Conservation (phyloP, 2,113 vertebrate genomes). For the Antigone vipio region DNA sequence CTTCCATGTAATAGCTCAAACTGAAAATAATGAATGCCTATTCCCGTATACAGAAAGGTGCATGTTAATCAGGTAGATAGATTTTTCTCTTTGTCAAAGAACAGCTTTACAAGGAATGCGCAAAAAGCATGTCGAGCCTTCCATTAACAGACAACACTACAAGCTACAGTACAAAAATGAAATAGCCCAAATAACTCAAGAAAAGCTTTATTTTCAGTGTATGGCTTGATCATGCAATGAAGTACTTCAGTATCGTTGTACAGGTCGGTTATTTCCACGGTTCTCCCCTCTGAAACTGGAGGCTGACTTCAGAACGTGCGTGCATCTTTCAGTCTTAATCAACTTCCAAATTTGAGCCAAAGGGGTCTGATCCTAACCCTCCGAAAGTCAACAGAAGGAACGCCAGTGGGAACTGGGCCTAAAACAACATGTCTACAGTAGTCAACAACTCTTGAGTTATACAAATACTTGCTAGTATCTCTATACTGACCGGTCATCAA, state of each 20-base stretch:
- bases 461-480: background rate
- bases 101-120: background rate
- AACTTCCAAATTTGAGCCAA: background rate
- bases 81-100: conserved; percentile 31
- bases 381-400: background rate
- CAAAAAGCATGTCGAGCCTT: background rate
- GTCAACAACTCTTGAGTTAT: conserved; percentile 1
- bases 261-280: background rate
- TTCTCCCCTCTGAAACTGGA: background rate
- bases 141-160: background rate
- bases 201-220: background rate
- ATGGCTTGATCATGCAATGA: background rate
- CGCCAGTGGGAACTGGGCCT: background rate
- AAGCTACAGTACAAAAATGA: background rate
- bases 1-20: background rate
- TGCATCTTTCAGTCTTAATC: background rate
- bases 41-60: background rate
- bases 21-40: background rate
- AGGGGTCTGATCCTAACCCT: background rate
- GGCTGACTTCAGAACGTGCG: background rate
- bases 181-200: background rate
- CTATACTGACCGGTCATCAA: background rate
- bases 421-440: conserved; percentile 14
- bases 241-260: background rate
- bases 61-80: background rate